phyloP scores from a whole-genome alignment of 2,113 vertebrate species.

The Eulemur rufifrons region DNA sequence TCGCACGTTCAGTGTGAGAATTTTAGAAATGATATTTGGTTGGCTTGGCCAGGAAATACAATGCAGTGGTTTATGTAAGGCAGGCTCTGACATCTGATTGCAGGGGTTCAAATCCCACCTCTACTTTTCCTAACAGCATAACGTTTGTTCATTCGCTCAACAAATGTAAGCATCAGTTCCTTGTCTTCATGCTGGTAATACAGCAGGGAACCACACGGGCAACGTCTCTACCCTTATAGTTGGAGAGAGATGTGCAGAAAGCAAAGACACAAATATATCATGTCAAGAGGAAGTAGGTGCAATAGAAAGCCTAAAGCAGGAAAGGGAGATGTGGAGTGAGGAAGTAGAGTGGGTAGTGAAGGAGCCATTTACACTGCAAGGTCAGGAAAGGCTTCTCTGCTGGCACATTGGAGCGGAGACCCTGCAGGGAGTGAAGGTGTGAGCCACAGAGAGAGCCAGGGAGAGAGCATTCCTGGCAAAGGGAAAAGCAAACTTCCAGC shows the following conservation, averaged over 20 bases:
- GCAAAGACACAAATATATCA: background rate
- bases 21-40: background rate
- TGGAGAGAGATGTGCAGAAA: rapidly evolving
- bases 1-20: background rate
- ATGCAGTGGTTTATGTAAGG: background rate
- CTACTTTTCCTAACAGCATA: background rate
- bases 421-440: background rate
- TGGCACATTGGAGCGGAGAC: background rate
- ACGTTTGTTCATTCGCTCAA: background rate
- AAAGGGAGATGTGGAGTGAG: rapidly evolving
- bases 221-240: background rate
- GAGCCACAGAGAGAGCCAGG: background rate
- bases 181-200: background rate
- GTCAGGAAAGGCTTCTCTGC: background rate
- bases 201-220: background rate
- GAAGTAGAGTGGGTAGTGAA: background rate
- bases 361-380: rapidly evolving
- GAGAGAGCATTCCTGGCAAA: background rate
- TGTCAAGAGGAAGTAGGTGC: background rate
- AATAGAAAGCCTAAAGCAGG: rapidly evolving
- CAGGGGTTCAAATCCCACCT: background rate
- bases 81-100: background rate
- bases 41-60: background rate
- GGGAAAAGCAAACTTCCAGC: background rate
- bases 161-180: rapidly evolving